Evolutionary conservation across 2,888 invertebrate genomes (phyloP), one percentile per base, ranked within the genome.

Genomic region (Tetheella fluctuosa): DNA sequence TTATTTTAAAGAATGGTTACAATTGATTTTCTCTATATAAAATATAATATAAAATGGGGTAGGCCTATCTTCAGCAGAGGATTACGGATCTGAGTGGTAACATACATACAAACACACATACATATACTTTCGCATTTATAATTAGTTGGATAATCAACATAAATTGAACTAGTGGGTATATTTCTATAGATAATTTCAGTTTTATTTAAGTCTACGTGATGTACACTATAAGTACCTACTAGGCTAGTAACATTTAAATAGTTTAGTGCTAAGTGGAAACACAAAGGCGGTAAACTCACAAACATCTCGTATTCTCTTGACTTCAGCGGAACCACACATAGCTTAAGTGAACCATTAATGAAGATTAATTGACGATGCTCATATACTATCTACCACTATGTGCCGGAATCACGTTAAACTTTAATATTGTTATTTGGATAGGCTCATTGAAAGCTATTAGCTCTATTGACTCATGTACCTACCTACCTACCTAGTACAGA

Each of bases 301-400:
- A 70, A 71, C 69, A 76, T 71, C 73, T 65, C 76, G 75, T 76
- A 79, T 80, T 79, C 78, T 76, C 74, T 67, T 58, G 79, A 78
- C 81, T 84, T 77, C 57, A 71, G 67, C 76, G 80, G 76, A 84
- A 85, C 88, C 89, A 81, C 88, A 88, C 83, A 83, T 84, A 82
- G 84, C 86, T 84, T 83, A 77, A 83, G 80, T 81, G 81, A 85
- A 81, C 84, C 86, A 83, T 86, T 91, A 91, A 91, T 91, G 89
- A 90, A 90, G 91, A 91, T 91, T 90, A 91, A 91, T 89, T 79
- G 79, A 77, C 76, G 81, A 77, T 78, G 82, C 79, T 76, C 81
- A 82, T 77, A 80, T 80, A 73, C 70, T 69, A 3, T 42, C 48
- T 68, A 65, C 58, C 60, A 64, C 68, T 67, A 69, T 64, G 64